Conservation (phyloP, 2,113 vertebrate genomes). For the Psilopsiagon aurifrons region DNA sequence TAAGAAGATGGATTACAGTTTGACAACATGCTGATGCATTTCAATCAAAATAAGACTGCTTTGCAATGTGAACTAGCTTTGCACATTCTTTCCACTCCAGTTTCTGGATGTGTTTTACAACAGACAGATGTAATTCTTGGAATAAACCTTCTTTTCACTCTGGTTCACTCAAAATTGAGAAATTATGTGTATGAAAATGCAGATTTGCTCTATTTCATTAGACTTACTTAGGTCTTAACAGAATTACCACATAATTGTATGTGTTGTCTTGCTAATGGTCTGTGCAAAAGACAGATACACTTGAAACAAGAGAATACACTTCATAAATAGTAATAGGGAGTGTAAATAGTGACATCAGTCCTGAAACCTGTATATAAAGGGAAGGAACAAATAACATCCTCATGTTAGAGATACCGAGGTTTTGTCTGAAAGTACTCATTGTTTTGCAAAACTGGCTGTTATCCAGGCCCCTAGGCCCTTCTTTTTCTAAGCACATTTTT, state of each 20-base stretch:
- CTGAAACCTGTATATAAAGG: not conserved
- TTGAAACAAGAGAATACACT: not conserved
- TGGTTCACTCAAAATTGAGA: not conserved
- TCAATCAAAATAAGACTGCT: not conserved
- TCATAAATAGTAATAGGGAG: not conserved
- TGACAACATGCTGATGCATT: not conserved
- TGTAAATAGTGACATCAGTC: not conserved
- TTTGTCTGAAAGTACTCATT: not conserved
- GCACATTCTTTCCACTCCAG: fast-evolving
- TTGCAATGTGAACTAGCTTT: not conserved
- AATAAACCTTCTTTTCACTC: not conserved
- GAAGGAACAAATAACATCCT: not conserved
- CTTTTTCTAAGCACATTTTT: not conserved
- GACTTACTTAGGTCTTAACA: not conserved
- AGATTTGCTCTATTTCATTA: not conserved
- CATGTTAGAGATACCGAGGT: not conserved
- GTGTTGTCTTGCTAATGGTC: not conserved
- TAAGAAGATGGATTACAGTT: not conserved
- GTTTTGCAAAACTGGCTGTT: not conserved
- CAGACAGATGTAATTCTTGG: not conserved
- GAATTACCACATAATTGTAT: not conserved
- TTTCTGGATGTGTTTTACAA: not conserved
- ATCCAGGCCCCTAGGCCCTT: not conserved
- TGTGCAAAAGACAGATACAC: not conserved
- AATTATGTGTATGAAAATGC: not conserved